Evolutionary conservation across 2,113 vertebrate species (phyloP).

Genomic region (Desmodus rotundus): DNA sequence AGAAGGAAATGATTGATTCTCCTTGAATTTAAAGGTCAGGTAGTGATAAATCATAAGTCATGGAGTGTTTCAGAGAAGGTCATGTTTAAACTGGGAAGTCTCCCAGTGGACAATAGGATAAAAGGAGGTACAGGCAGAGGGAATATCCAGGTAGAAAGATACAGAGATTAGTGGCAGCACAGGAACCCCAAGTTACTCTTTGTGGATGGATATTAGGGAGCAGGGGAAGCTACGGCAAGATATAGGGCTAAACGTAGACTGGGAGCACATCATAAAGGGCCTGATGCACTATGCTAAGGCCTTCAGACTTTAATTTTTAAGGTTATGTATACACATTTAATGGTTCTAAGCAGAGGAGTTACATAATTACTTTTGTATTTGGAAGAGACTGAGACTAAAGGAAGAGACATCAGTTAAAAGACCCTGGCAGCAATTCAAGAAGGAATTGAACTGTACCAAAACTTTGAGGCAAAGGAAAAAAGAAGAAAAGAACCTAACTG

Average conservation of each 20-base stretch:
- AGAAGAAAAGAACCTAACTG: neutral
- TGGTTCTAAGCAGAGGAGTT: neutral
- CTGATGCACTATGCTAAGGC: neutral
- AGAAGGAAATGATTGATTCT: neutral
- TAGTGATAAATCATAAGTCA: neutral
- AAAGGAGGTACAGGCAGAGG: neutral
- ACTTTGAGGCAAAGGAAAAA: neutral
- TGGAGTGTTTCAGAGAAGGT: neutral
- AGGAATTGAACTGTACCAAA: neutral
- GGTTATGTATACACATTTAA: neutral
- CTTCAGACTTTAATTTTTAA: neutral
- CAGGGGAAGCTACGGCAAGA: neutral
- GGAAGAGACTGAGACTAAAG: neutral
- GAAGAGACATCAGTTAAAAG: neutral
- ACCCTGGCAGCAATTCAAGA: neutral
- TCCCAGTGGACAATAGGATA: neutral
- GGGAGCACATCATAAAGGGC: neutral
- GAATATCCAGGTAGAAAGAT: neutral
- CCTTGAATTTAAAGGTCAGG: neutral
- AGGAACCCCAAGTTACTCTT: neutral
- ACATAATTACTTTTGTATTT: neutral
- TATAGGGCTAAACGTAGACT: fast-evolving
- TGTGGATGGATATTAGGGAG: neutral
- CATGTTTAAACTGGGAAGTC: neutral
- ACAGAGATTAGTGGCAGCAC: neutral